Percentiles rank a stretch among this genome's conserved stretches.
These are phyloP conservation scores for Cacatua alba DNA, from an alignment of 2,113 vertebrate genomes.

Conservation along the genomic window DNA sequence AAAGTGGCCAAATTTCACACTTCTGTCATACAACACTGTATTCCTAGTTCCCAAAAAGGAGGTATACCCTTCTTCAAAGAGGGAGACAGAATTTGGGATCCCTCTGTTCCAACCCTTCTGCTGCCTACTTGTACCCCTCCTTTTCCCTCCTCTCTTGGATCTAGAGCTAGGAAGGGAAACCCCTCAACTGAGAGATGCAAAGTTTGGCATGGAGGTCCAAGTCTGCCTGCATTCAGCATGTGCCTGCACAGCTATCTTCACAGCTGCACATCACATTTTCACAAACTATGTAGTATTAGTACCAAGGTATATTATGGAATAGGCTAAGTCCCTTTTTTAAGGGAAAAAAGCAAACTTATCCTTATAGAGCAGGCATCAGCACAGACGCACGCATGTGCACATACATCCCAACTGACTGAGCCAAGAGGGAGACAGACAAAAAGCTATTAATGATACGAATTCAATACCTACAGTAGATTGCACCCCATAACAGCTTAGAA, in stretches of 20 bases:
- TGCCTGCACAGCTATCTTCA: background rate
- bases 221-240: background rate
- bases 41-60: background rate
- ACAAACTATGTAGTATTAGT: background rate
- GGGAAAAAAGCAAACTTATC: background rate
- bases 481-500: background rate
- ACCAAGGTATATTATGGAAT: background rate
- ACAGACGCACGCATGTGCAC: background rate
- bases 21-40: background rate
- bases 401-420: background rate
- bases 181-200: background rate
- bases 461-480: background rate
- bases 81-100: background rate
- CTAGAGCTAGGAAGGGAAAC: background rate
- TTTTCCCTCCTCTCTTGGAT: background rate
- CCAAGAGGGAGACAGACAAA: background rate
- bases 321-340: background rate
- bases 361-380: background rate
- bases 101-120: background rate
- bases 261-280: background rate
- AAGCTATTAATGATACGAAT: background rate
- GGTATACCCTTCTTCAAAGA: background rate
- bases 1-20: background rate
- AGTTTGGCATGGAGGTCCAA: background rate
- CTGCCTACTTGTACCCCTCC: background rate